Base-by-base conservation (phyloP, 2,797 vertebrate species). In the Parotocinclus haroldoi region DNA sequence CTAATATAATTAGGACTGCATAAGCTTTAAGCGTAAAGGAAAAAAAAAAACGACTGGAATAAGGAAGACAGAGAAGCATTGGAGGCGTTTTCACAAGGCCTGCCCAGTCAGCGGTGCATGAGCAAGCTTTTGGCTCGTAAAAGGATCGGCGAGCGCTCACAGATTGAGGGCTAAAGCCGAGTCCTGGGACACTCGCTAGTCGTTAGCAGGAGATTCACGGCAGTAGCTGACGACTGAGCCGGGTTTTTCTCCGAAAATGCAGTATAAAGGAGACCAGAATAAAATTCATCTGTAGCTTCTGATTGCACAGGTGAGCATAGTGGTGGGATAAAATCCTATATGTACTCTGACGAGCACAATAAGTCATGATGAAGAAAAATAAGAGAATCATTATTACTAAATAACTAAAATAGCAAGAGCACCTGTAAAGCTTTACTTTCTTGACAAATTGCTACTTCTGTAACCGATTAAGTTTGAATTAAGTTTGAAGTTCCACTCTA, bases 161-260 rank as follows among this genome's bases (percentile, higher is more conserved):
- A 52, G 39, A 27, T 10, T 37, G 12, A 45, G 57, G 49, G 10
- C 14, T 42, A 40, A 39, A 14, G 13, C 48, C 42, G 48, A 58
- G 40, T 52, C 48, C 14, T 37, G 4, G 37, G 17, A 37, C 51
- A 17, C 48, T 59, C 11, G 38, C 44, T 36, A 54, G 17, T 59
- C 11, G 38, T 51, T 36, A 54, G 17, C 17, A 44, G 38, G 7
- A 12, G n/a, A 52, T 16, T 10, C 37, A 4, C 37, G 40, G 16
- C 7, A 10, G 50, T 16, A 2, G 17, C 38, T 12, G 9, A 12
- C 8, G n/a, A 42, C 12, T 2, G 16, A n/a, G 17, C 10, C 11
- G 17, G 44, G 18, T n/a, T 16, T 40, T 54, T 17, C 54, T 69
- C 12, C 45, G 53, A 52, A 66, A 74, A 69, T 19, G 42, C 58